Percentiles rank a stretch among this genome's conserved stretches.
phyloP scores from a whole-genome alignment of 2,797 vertebrate genomes.

The Crenichthys baileyi region DNA sequence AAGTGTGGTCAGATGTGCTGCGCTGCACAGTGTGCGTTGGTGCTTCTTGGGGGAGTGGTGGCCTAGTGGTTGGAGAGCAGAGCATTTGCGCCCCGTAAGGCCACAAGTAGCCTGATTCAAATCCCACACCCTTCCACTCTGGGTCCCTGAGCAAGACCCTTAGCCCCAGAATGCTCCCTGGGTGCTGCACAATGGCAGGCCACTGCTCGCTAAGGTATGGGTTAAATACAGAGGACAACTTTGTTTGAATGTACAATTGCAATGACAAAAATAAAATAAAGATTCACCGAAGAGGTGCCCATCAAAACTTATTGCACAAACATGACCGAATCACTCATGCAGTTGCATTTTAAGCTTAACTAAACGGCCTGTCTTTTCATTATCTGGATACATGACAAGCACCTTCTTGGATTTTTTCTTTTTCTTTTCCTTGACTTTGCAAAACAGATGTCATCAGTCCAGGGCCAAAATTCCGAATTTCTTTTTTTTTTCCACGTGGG shows the following conservation, averaged over 20 bases:
- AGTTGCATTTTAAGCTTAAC: conserved; percentile 24
- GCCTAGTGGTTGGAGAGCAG: too few species aligned
- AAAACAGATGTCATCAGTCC: conserved; percentile 78
- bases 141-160: too few species aligned
- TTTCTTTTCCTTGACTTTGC: conserved; percentile 54
- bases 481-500: conserved; percentile 78
- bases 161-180: too few species aligned
- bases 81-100: too few species aligned
- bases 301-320: not conserved
- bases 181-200: too few species aligned
- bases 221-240: too few species aligned
- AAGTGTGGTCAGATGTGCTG: conserved; percentile 28
- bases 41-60: not conserved
- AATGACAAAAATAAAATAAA: too few species aligned
- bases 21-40: not conserved
- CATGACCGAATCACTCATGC: conserved; percentile 1
- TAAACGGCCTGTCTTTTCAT: conserved; percentile 19
- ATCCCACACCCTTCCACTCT: too few species aligned
- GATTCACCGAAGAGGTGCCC: not conserved
- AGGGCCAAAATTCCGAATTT: conserved; percentile 79
- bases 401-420: conserved; percentile 33
- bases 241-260: not conserved
- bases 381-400: conserved; percentile 44
- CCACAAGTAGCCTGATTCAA: too few species aligned
- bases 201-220: too few species aligned